phyloP scores from a whole-genome alignment of 1,140 invertebrate genomes.

The Drosophila kurseongensis region DNA sequence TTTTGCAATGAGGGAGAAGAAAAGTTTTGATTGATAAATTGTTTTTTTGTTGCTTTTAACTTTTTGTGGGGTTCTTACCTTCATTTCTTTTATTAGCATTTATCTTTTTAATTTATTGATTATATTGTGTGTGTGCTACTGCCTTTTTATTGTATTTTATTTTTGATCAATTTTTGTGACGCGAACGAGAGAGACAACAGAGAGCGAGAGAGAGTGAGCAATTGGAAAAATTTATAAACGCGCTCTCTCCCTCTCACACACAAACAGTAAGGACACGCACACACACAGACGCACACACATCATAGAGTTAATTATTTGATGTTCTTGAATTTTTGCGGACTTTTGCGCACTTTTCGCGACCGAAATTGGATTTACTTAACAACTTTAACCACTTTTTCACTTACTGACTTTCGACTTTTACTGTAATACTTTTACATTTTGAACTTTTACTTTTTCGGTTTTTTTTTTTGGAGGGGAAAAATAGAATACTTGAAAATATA shows the following conservation, averaged over 20 bases:
- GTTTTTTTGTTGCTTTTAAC: slow-evolving; percentile 51
- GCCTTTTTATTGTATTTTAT: slow-evolving; percentile 29
- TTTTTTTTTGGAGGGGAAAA: slow-evolving; percentile 78
- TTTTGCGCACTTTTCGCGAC: slow-evolving; percentile 77
- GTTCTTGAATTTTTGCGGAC: slow-evolving; percentile 30
- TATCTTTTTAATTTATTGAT: slow-evolving; percentile 52
- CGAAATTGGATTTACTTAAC: slow-evolving; percentile 52
- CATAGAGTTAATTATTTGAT: slow-evolving; percentile 31
- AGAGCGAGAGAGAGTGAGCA: slow-evolving; percentile 19
- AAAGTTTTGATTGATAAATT: slow-evolving; percentile 57
- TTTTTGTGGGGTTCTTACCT: slow-evolving; percentile 75
- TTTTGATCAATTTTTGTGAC: slow-evolving; percentile 40
- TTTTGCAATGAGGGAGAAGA: slow-evolving; percentile 24
- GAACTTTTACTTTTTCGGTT: slow-evolving; percentile 27
- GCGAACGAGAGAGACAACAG: slow-evolving; percentile 56
- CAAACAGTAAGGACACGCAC: slow-evolving; percentile 51
- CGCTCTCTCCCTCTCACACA: slow-evolving; percentile 20
- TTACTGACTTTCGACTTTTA: slow-evolving; percentile 36
- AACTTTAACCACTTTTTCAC: slow-evolving; percentile 55
- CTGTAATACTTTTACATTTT: slow-evolving; percentile 5
- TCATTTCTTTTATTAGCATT: slow-evolving; percentile 63
- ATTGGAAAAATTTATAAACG: slow-evolving; percentile 31
- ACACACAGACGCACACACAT: slow-evolving; percentile 56
- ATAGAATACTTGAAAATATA: slow-evolving; percentile 83
- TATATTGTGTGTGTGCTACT: slow-evolving; percentile 45